Evolutionary conservation across 2,113 vertebrate genomes (phyloP), one percentile per base, ranked within the genome.

Genomic region (Corythoichthys haematopterus): DNA sequence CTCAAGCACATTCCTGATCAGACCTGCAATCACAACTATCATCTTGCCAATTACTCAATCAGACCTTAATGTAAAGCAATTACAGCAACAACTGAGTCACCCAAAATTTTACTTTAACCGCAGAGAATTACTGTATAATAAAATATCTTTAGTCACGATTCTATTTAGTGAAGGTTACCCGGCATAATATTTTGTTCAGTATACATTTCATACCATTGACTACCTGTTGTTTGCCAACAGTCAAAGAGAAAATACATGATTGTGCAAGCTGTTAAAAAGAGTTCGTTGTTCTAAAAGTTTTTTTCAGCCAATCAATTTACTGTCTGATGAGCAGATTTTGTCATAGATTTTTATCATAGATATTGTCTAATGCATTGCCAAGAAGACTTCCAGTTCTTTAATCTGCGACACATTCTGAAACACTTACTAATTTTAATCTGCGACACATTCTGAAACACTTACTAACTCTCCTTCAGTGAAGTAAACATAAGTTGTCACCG

Each of bases 401-500:
- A 43, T 45, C 16, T 62, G 11, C 6, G 38, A 50, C 61, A 70
- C 59, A 59, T 12, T 57, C 7, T 35, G 53, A 70, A 74, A 62
- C 75, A 72, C 13, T 38, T 73, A 72, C 64, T 46, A 14, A 13
- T 40, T 9, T n/a, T 13, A 75, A 71, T 72, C 58, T 78, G 40
- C 6, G 38, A 50, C 61, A 70, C 59, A 59, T 12, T 57, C 7
- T 35, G 53, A 70, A 74, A 62, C 75, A 72, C 15, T 38, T 73
- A 72, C 64, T 73, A 70, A 56, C 48, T 60, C 75, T 80, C 71
- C 66, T 68, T 74, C 62, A 60, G 73, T 68, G 76, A 88, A 79
- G 81, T 76, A 85, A 89, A 89, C 84, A 83, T 36, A 81, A 66
- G 75, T 75, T 77, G 60, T 56, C 72, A 65, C 74, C 80, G 87